Conservation (phyloP, 2,113 vertebrate genomes). For the Propithecus coquereli region DNA sequence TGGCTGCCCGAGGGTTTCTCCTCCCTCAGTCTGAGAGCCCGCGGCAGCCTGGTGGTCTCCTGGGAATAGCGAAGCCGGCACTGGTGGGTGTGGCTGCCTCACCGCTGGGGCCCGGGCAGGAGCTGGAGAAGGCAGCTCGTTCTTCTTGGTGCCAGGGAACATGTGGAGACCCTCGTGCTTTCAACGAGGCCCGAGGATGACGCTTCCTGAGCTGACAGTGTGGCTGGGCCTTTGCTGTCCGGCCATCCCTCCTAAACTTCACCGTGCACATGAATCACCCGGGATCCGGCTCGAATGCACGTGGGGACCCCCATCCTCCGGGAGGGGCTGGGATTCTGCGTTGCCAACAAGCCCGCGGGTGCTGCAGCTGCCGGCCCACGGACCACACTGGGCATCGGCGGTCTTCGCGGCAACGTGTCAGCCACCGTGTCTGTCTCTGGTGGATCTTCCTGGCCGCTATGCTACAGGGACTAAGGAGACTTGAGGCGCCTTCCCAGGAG, state of each 20-base stretch:
- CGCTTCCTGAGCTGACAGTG: neutral
- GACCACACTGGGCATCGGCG: neutral
- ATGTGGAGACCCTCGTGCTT: accelerated
- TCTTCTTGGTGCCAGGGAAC: neutral
- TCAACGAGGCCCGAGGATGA: neutral
- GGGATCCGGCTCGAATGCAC: neutral
- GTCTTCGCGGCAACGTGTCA: accelerated
- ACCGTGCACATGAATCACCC: neutral
- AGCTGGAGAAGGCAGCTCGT: neutral
- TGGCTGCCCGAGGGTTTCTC: neutral
- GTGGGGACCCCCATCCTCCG: accelerated
- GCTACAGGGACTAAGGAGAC: neutral
- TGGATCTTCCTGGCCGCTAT: no score
- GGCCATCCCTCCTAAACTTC: neutral
- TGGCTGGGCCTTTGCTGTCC: neutral
- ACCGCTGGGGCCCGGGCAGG: accelerated
- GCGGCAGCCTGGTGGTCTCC: neutral
- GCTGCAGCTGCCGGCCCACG: accelerated
- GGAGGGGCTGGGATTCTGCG: neutral
- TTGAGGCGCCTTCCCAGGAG: neutral
- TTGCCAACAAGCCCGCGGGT: accelerated
- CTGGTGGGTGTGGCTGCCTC: accelerated
- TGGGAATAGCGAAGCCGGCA: neutral
- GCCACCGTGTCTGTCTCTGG: neutral
- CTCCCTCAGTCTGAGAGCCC: neutral